Evolutionary conservation across 2,113 vertebrate genomes (phyloP).

Genomic region (Gymnogyps californianus): DNA sequence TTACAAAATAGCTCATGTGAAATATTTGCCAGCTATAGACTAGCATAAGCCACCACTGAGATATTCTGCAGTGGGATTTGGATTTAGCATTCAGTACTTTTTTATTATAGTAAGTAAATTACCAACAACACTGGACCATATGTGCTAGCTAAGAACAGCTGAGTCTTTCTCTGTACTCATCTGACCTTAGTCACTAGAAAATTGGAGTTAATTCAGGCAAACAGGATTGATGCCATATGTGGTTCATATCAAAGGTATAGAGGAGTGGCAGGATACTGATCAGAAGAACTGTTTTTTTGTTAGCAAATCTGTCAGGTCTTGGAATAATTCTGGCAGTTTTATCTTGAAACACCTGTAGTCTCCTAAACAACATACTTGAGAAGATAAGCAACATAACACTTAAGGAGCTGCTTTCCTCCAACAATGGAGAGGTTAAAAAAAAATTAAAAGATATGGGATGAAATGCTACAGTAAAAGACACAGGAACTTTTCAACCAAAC

Average conservation of each 20-base stretch:
- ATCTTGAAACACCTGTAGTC: constrained; percentile 36
- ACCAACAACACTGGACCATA: constrained; percentile 57
- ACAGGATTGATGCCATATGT: constrained; percentile 61
- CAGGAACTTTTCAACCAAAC: background rate
- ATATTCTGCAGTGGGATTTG: background rate
- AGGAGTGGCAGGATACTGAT: constrained; percentile 12
- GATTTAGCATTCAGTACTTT: constrained; percentile 23
- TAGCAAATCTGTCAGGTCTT: constrained; percentile 62
- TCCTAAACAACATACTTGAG: constrained; percentile 33
- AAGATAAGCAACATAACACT: background rate
- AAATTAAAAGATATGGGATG: background rate
- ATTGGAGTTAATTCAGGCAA: constrained; percentile 68
- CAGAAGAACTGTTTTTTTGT: constrained; percentile 21
- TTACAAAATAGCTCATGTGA: background rate
- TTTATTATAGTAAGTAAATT: constrained; percentile 62
- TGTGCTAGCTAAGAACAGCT: constrained; percentile 64
- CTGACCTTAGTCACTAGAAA: constrained; percentile 66
- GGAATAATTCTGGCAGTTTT: constrained; percentile 43
- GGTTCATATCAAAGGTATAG: constrained; percentile 37
- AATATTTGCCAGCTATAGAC: background rate
- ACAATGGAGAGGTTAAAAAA: background rate
- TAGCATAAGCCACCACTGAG: background rate
- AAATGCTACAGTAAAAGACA: background rate
- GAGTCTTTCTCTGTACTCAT: constrained; percentile 56
- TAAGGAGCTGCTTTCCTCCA: background rate